Percentiles rank a stretch among this genome's conserved stretches.
Evolutionary conservation across 2,888 invertebrate species (phyloP).

Genomic region (Prosopocoilus inquinatus): DNA sequence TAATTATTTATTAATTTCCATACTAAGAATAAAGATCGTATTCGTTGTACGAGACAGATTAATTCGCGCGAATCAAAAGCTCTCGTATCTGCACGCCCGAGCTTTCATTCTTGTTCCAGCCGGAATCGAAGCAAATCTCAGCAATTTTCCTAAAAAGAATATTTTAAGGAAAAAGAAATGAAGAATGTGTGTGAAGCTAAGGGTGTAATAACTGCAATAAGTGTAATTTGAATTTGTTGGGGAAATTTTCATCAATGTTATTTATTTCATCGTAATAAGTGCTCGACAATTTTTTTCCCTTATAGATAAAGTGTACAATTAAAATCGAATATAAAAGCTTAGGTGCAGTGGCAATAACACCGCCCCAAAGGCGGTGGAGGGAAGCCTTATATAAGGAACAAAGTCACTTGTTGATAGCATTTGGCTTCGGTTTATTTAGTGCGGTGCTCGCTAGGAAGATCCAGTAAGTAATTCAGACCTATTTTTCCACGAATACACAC

Average conservation of each 20-base stretch:
- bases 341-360: constrained; percentile 24
- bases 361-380: constrained; percentile 32
- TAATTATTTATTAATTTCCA: neutral
- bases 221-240: neutral
- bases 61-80: neutral
- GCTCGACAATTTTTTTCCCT: neutral
- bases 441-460: constrained; percentile 12
- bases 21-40: neutral
- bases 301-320: neutral
- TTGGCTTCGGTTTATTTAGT: constrained; percentile 43
- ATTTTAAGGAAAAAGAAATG: too few relatives aligned
- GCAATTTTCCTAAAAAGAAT: too few relatives aligned
- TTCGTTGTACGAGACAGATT: neutral
- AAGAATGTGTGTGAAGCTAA: too few relatives aligned
- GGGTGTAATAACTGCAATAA: too few relatives aligned
- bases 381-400: constrained; percentile 47
- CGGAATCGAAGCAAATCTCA: too few relatives aligned
- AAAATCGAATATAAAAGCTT: neutral
- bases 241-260: too few relatives aligned
- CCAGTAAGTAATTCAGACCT: constrained; percentile 8
- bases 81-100: too few relatives aligned
- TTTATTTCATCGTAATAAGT: too few relatives aligned
- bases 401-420: constrained; percentile 50
- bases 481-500: too few relatives aligned
- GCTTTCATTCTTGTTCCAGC: too few relatives aligned